Evolutionary conservation across 2,888 invertebrate species (phyloP).

Genomic region (Nemurella pictetii): DNA sequence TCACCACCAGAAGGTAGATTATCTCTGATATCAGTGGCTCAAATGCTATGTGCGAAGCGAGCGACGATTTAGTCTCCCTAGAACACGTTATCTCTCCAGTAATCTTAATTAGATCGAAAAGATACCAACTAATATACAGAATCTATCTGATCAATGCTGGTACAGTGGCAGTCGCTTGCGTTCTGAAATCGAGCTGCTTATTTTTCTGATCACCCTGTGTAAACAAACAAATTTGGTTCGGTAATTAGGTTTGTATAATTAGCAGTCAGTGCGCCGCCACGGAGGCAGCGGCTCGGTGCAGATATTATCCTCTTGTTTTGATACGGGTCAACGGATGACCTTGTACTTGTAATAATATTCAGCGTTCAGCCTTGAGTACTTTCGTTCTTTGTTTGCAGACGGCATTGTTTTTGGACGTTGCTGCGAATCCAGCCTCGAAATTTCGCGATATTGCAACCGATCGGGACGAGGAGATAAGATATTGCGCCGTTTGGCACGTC

Average conservation of each 20-base stretch:
- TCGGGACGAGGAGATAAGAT: background rate
- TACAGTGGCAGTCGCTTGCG: background rate
- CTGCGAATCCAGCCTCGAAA: background rate
- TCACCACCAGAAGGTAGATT: too few relatives aligned
- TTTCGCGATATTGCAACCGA: background rate
- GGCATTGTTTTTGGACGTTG: background rate
- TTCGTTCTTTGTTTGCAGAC: background rate
- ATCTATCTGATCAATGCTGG: background rate
- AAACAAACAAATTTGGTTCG: background rate
- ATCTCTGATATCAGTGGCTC: too few relatives aligned
- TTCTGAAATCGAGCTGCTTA: background rate
- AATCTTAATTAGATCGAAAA: too few relatives aligned
- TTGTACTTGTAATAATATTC: conserved; percentile 7
- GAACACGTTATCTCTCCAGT: too few relatives aligned
- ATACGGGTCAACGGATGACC: conserved; percentile 12
- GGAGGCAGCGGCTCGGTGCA: background rate
- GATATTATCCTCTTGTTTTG: background rate
- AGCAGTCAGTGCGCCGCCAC: background rate
- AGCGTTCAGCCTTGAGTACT: background rate
- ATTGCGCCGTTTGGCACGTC: background rate
- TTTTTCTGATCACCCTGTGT: background rate
- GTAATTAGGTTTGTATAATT: background rate
- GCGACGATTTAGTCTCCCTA: too few relatives aligned
- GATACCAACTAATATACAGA: background rate
- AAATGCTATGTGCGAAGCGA: too few relatives aligned